A percentile compares a stretch with the other conserved stretches of the same genome.
phyloP scores from a whole-genome alignment of 2,113 vertebrate species.

The Thunnus thynnus region DNA sequence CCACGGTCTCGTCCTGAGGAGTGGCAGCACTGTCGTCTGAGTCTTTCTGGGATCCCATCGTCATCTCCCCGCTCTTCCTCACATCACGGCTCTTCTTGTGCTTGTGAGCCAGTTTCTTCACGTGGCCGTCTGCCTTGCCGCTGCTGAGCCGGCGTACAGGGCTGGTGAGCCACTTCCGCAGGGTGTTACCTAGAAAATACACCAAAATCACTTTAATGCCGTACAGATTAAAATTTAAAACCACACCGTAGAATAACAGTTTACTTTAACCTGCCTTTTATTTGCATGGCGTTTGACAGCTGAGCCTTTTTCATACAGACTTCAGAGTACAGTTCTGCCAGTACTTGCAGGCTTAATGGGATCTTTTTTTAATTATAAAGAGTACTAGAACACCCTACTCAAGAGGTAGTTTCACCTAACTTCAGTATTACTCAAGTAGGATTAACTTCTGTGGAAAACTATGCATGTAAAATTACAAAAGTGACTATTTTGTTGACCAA shows the following conservation, averaged over 20 bases:
- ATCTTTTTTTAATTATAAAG: too few relatives aligned
- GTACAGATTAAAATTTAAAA: background rate
- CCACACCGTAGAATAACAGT: too few relatives aligned
- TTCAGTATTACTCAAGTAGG: background rate
- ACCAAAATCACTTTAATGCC: background rate
- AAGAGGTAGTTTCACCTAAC: background rate
- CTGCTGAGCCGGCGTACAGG: conserved; percentile 97
- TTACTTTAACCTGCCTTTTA: background rate
- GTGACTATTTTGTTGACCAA: too few relatives aligned
- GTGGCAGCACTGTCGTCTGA: conserved; percentile 97
- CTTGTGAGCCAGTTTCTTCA: conserved; percentile 97
- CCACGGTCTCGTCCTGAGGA: conserved; percentile 96
- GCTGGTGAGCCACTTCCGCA: conserved; percentile 98
- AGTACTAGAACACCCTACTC: too few relatives aligned
- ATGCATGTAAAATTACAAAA: background rate
- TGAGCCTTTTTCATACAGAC: too few relatives aligned
- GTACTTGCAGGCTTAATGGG: too few relatives aligned
- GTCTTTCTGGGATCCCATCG: conserved; percentile 93
- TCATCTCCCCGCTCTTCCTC: conserved; percentile 92
- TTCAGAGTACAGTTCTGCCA: too few relatives aligned
- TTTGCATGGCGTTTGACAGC: too few relatives aligned
- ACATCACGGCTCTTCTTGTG: conserved; percentile 97
- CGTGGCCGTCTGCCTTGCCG: conserved; percentile 96
- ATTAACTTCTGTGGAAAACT: background rate
- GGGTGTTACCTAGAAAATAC: conserved; percentile 88